Base-by-base conservation (phyloP, 92 coral and sea anemone species). In the Muricea muricata region DNA sequence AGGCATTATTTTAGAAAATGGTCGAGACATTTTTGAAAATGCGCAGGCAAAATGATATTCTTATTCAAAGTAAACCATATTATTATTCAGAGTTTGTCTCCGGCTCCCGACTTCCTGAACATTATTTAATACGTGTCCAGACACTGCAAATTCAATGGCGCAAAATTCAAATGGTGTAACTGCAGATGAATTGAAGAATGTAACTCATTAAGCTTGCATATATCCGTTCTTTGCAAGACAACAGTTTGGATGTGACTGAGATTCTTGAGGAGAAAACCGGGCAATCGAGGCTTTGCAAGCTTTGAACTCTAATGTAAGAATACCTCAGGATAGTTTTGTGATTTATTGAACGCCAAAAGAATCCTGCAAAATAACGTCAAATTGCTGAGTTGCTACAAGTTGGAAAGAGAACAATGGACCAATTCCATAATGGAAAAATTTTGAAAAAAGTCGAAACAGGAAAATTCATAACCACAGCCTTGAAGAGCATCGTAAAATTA, bases 331-430 rank as follows among this genome's bases (percentile, higher is more conserved):
- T 25, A 68, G 76, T 20, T 77, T 57, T 78, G 69, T 34, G 84
- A 77, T 63, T 75, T 85, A 37, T 66, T 82, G 9, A 7, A 65
- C 28, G 84, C 82, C 60, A 84, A 65, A 84, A 15, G 39, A 11
- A 73, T 83, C 10, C 10, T 83, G 4, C 52, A 83, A 85, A 61
- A 75, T 41, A 54, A 21, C 47, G 45, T 70, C 78, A 12, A 47
- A 79, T 79, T 33, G 56, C 84, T 24, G 55, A 79, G 40, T 8
- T 79, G 31, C 50, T 79, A 50, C 84, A 57, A 79, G 80, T 90
- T 33, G 61, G 81, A 24, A 54, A 84, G 9, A 81, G 90, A 69
- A 86, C 91, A 45, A 84, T 87, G 33, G n/a, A n/a, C n/a, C n/a
- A n/a, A n/a, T n/a, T n/a, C n/a, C n/a, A n/a, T n/a, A n/a, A n/a